Base-by-base conservation (phyloP, 2,888 invertebrate genomes). In the Himalopsyche kuldschensis region DNA sequence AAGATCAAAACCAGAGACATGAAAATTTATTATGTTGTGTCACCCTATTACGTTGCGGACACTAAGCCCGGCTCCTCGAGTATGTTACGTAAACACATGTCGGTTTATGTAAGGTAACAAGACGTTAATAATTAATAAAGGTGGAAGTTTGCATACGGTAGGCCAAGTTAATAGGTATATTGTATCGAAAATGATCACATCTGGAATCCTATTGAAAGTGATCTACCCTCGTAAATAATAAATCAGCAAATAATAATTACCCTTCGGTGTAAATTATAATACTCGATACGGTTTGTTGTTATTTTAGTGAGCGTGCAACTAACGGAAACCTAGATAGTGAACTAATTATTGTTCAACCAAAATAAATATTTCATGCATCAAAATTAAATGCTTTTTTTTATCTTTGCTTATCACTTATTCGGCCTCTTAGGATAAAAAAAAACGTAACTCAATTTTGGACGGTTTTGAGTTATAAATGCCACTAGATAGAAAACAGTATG, bases 31-130 rank as follows among this genome's bases (percentile, higher is more conserved):
- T 75, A 81, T 81, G 78, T 81, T 47, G 81, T 79, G 75, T 84
- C 48, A 81, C 78, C 84, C 79, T 81, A 83, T 83, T 83, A 83
- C 80, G 80, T 80, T 77, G 80, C 76, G 41, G 82, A 83, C 83
- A 83, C 75, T 80, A 76, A 83, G 83, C 83, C 69, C 10, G n/a
- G 80, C 75, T 80, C n/a, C 75, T 41, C 69, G 20, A 30, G 69
- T 69, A 69, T 69, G 69, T 30, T 15, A 27, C 69, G 27, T 69
- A 69, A 69, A 69, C 69, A 69, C 30, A 69, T 69, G 69, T 69
- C 27, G 69, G 69, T 69, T 69, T 69, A 69, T 69, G 69, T 69
- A 69, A 20, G 69, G 69, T 69, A 69, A 69, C 69, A 69, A 69
- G 69, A 69, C 69, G 69, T 69, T 69, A 69, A 69, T 69, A 69